These are phyloP conservation scores for Mustela nigripes DNA, from an alignment of 2,113 vertebrate species.

Conservation along the genomic window DNA sequence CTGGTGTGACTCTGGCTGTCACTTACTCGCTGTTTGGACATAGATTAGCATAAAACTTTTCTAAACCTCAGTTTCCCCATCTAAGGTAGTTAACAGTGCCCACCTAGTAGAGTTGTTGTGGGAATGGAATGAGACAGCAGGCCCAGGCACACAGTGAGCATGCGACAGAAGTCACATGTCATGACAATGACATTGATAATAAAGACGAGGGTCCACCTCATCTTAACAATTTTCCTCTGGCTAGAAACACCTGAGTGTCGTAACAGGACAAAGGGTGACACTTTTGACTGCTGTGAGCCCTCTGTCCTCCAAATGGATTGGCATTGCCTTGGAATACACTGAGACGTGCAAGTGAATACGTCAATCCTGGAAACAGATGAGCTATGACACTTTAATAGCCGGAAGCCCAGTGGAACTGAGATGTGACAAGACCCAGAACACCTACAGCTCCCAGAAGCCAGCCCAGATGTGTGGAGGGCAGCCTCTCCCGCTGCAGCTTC, in stretches of 20 bases:
- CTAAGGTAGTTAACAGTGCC: not conserved
- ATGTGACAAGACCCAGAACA: not conserved
- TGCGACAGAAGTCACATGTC: not conserved
- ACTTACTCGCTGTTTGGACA: not conserved
- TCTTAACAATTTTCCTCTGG: not conserved
- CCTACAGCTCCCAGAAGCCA: not conserved
- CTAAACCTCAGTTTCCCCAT: conserved; percentile 12
- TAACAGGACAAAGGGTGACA: not conserved
- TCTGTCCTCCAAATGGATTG: not conserved
- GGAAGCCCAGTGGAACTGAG: not conserved
- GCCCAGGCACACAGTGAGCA: not conserved
- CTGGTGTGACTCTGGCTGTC: not conserved
- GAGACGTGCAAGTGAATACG: not conserved
- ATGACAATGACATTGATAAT: not conserved
- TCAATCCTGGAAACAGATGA: not conserved
- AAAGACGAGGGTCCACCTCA: not conserved
- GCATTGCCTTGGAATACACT: not conserved
- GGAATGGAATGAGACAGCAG: not conserved
- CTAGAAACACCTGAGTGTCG: not conserved
- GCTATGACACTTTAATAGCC: not conserved
- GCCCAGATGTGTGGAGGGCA: not conserved
- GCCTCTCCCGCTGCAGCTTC: rapidly evolving
- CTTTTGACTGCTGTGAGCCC: not conserved
- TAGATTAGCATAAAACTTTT: not conserved
- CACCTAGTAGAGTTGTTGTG: not conserved